These are phyloP conservation scores for Rhadinocentrus ornatus DNA, from an alignment of 2,797 vertebrate genomes.

Conservation along the genomic window DNA sequence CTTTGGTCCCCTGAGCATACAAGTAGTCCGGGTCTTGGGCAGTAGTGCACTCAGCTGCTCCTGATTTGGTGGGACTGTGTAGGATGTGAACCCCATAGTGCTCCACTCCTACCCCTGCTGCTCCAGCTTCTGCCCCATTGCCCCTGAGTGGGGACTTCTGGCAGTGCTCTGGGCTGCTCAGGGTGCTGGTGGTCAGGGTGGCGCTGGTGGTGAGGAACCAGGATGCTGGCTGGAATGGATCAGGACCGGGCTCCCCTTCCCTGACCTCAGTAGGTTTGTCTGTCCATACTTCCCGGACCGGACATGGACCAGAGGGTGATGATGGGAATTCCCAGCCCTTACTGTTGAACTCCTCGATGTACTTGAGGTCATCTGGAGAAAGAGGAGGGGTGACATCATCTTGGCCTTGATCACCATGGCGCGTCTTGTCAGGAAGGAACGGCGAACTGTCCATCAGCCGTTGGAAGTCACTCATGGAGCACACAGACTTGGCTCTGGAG, in stretches of 20 bases:
- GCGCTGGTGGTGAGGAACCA: slow-evolving; percentile 97
- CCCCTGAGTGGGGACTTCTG: slow-evolving; percentile 84
- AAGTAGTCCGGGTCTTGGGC: slow-evolving; percentile 76
- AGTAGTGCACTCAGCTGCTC: slow-evolving; percentile 54
- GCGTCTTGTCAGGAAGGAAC: slow-evolving; percentile 93
- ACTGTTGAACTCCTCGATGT: slow-evolving; percentile 96
- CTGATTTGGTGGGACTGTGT: slow-evolving; percentile 87
- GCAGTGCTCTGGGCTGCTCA: slow-evolving; percentile 93
- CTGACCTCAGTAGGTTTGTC: slow-evolving; percentile 78
- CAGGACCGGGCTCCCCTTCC: slow-evolving; percentile 68
- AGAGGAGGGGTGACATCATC: slow-evolving; percentile 94
- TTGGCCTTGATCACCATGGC: slow-evolving; percentile 78
- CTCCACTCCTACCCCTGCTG: slow-evolving; percentile 71
- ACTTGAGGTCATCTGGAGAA: slow-evolving; percentile 97
- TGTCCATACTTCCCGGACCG: slow-evolving; percentile 58
- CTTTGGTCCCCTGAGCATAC: slow-evolving; percentile 74
- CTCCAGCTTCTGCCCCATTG: slow-evolving; percentile 70
- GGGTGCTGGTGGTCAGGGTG: slow-evolving; percentile 94
- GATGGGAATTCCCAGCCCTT: slow-evolving; percentile 90
- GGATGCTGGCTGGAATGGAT: slow-evolving; percentile 87
- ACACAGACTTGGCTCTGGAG: slow-evolving; percentile 94
- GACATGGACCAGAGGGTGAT: slow-evolving; percentile 49
- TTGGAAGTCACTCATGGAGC: slow-evolving; percentile 99
- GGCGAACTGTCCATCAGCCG: slow-evolving; percentile 98
- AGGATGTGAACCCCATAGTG: slow-evolving; percentile 87